Percentiles rank a stretch among this genome's conserved stretches.
These are phyloP conservation scores for Echeneis naucrates DNA, from an alignment of 2,797 vertebrate species.

Conservation along the genomic window DNA sequence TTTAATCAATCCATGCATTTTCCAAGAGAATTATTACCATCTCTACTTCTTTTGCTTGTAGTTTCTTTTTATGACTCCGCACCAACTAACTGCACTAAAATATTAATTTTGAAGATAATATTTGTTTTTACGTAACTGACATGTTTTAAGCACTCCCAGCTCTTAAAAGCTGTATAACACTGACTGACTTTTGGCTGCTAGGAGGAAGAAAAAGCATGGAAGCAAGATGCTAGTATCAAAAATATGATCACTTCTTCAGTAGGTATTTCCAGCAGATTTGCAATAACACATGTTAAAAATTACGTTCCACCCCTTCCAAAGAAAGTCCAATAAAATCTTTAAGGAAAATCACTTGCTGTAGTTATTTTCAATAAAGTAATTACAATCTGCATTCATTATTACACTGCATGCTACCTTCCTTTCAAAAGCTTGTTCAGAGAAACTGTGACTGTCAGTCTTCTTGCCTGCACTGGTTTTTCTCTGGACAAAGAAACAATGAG, in stretches of 20 bases:
- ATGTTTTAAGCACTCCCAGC: conserved; percentile 14
- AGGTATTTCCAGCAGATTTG: background rate
- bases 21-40: conserved; percentile 35
- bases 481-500: conserved; percentile 64
- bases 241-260: conserved; percentile 1
- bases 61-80: conserved; percentile 29
- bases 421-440: conserved; percentile 38
- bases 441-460: conserved; percentile 39
- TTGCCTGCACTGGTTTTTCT: conserved; percentile 39
- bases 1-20: conserved; percentile 15
- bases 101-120: conserved; percentile 1
- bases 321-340: conserved; percentile 1
- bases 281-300: background rate
- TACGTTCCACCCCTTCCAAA: background rate
- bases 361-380: conserved; percentile 15
- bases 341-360: background rate
- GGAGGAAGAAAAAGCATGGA: background rate
- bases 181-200: conserved; percentile 10
- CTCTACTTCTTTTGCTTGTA: conserved; percentile 32
- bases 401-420: conserved; percentile 6
- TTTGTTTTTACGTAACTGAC: conserved; percentile 18
- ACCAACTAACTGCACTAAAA: conserved; percentile 10
- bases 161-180: conserved; percentile 18
- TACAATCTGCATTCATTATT: conserved; percentile 5
- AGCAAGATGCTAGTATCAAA: background rate